Base-by-base conservation (phyloP, 2,113 vertebrate genomes). In the Hypanus sabinus region DNA sequence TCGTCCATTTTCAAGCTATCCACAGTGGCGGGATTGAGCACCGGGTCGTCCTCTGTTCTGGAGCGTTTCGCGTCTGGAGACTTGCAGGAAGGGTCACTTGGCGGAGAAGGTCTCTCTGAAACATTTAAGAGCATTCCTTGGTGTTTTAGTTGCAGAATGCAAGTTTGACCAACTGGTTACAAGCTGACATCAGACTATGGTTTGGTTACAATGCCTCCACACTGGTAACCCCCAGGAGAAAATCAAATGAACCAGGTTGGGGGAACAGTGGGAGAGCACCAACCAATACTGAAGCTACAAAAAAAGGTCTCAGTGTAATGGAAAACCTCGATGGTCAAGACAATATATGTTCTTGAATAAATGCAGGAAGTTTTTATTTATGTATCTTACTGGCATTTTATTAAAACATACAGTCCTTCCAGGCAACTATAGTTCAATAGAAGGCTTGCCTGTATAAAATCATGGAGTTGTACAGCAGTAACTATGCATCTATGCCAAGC, bases 51-150 rank as follows among this genome's bases (percentile, higher is more conserved):
- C 16, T 96, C 95, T 27, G 96, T 97, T 95, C 97, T 97, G 79
- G 97, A 95, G 55, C 98, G 96, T 95, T 99, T 99, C 0, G 96
- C 95, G 70, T 98, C 97, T 33, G 97, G 98, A 4, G 98, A 96
- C 80, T 96, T 97, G 95, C 96, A 97, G 22, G 95, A 95, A 3
- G 95, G 95, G 91, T 98, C 97, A 5, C 95, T 97, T 94, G 97
- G 95, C 88, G 97, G 96, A 94, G 97, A 96, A 0, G 97, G 95
- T 0, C 94, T 96, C 95, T 97, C 99, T 99, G 96, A 91, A 97
- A 96, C 3, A 81, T 62, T 90, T 27, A 88, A 75, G 22, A 94
- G 27, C 70, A 93, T 71, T 36, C 6, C 11, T 36, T 16, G 24
- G 20, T 73, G 18, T 73, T 73, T 73, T 90, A 65, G 33, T 90